Conservation (phyloP, 2,113 vertebrate species). For the Nibea albiflora region DNA sequence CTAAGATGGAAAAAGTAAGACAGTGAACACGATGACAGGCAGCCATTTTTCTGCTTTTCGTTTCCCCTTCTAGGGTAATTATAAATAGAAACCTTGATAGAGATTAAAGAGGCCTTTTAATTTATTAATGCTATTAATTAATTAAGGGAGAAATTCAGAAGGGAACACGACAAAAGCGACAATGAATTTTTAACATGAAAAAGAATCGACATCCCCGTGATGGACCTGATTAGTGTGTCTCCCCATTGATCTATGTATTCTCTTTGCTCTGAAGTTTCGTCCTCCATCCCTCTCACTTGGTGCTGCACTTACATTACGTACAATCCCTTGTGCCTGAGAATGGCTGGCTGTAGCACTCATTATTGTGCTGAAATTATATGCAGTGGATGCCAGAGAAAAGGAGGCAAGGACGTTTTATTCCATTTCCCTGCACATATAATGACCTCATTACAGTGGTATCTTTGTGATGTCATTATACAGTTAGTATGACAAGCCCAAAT, state of each 20-base stretch:
- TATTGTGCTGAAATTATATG: constrained; percentile 59
- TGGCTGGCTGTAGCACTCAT: constrained; percentile 54
- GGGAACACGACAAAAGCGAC: constrained; percentile 59
- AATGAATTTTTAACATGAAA: constrained; percentile 68
- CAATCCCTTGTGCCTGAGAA: constrained; percentile 52
- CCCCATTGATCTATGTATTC: constrained; percentile 74
- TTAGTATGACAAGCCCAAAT: constrained; percentile 21
- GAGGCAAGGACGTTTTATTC: constrained; percentile 45
- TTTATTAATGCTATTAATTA: constrained; percentile 72
- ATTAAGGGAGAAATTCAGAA: constrained; percentile 59
- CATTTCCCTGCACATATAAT: constrained; percentile 38
- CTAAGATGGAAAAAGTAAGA: constrained; percentile 24
- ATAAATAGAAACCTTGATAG: constrained; percentile 68
- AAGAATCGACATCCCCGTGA: constrained; percentile 51
- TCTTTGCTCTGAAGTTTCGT: constrained; percentile 66
- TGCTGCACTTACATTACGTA: constrained; percentile 42
- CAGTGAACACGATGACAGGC: constrained; percentile 30
- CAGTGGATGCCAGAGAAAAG: constrained; percentile 21
- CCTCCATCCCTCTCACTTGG: constrained; percentile 24
- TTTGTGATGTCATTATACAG: constrained; percentile 29
- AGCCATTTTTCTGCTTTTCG: constrained; percentile 25
- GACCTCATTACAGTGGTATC: constrained; percentile 24
- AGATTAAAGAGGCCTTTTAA: constrained; percentile 59
- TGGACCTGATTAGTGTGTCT: constrained; percentile 66
- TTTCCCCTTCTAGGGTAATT: constrained; percentile 34